phyloP scores from a whole-genome alignment of 2,797 vertebrate species.

The Coranthus polyacanthus region DNA sequence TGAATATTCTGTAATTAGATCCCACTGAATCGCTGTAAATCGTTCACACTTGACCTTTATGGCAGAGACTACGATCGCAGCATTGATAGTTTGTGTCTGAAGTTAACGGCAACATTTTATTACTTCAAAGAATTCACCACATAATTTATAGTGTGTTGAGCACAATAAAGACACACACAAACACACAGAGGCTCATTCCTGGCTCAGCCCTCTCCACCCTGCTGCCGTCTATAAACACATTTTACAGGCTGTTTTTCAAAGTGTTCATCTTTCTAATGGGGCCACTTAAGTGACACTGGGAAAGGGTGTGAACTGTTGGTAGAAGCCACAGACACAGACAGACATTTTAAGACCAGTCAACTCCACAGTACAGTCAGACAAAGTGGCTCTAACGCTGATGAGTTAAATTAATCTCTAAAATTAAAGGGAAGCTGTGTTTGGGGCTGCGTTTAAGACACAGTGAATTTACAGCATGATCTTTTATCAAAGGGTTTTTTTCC shows the following conservation, averaged over 20 bases:
- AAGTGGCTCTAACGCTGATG: constrained; percentile 62
- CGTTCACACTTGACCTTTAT: no score
- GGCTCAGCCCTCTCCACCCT: constrained; percentile 49
- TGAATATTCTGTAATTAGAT: no score
- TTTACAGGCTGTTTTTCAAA: constrained; percentile 78
- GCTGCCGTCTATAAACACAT: constrained; percentile 75
- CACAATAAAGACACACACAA: constrained; percentile 26
- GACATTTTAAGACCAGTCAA: constrained; percentile 60
- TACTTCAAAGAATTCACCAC: constrained; percentile 21
- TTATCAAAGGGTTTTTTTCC: background rate
- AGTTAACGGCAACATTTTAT: background rate
- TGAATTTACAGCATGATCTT: constrained; percentile 44
- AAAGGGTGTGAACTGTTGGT: constrained; percentile 78
- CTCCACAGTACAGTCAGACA: constrained; percentile 70
- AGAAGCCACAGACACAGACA: constrained; percentile 74
- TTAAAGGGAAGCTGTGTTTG: constrained; percentile 59
- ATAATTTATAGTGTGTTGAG: constrained; percentile 42
- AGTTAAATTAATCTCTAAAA: constrained; percentile 68
- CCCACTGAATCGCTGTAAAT: no score
- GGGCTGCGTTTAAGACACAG: constrained; percentile 45
- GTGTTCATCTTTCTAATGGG: constrained; percentile 67
- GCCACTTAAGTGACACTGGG: constrained; percentile 71
- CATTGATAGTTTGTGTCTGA: no score
- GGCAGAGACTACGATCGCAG: no score
- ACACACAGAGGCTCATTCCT: constrained; percentile 20